Conservation (phyloP, 1,140 invertebrate genomes). For the Drosophila busckii region DNA sequence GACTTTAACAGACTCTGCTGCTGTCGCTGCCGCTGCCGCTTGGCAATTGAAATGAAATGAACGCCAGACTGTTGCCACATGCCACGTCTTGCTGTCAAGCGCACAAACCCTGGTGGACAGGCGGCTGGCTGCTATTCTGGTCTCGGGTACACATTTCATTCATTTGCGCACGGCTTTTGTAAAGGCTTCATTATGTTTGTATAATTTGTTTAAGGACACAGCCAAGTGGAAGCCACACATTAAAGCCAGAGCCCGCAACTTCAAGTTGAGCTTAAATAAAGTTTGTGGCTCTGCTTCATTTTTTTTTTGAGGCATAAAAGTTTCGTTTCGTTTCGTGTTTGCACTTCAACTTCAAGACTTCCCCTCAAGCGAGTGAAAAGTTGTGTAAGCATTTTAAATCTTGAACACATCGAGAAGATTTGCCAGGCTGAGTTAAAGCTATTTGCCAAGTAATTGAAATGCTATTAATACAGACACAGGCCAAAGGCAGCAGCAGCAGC, state of each 20-base stretch:
- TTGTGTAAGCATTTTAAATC: constrained; percentile 53
- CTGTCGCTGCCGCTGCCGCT: constrained; percentile 1
- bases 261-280: too few relatives aligned
- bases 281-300: constrained; percentile 5
- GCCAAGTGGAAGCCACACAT: too few relatives aligned
- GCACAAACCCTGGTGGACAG: too few relatives aligned
- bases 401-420: too few relatives aligned
- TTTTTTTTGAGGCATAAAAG: constrained; percentile 34
- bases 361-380: constrained; percentile 39
- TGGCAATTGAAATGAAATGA: constrained; percentile 33
- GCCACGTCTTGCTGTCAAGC: too few relatives aligned
- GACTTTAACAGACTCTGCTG: constrained; percentile 27
- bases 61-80: constrained; percentile 33
- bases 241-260: too few relatives aligned
- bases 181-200: constrained; percentile 32
- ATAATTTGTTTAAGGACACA: constrained; percentile 1
- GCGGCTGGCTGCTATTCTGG: constrained; percentile 35
- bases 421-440: too few relatives aligned
- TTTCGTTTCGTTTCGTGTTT: constrained; percentile 31
- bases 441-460: too few relatives aligned
- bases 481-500: too few relatives aligned
- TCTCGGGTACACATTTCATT: constrained; percentile 39
- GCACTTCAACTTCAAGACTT: constrained; percentile 22
- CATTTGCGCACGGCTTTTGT: constrained; percentile 34
- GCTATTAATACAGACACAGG: too few relatives aligned